Percentiles rank a stretch among this genome's conserved stretches.
Conservation (phyloP, 1,140 invertebrate species). For the Stenopsyche tienmushanensis region DNA sequence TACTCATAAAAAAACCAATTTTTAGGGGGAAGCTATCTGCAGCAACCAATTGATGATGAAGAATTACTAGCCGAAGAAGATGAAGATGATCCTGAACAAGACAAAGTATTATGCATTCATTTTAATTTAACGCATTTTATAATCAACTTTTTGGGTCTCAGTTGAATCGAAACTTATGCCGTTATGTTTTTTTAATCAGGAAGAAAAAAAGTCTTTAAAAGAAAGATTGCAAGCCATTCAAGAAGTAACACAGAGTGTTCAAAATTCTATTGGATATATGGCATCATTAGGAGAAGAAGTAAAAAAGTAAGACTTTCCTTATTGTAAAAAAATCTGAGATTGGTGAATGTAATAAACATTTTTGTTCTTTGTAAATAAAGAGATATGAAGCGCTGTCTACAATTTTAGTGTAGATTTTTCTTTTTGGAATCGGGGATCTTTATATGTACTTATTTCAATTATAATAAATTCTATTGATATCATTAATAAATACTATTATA, state of each 20-base stretch:
- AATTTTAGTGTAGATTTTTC: no score
- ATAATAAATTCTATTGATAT: no score
- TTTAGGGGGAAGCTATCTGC: conserved; percentile 51
- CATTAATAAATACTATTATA: no score
- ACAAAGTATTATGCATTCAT: conserved; percentile 60
- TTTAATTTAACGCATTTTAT: neutral
- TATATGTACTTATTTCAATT: no score
- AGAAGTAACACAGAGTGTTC: conserved; percentile 92
- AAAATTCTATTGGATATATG: conserved; percentile 90
- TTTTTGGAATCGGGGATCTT: no score
- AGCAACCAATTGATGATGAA: conserved; percentile 54
- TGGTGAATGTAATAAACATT: neutral
- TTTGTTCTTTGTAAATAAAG: neutral
- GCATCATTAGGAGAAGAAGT: conserved; percentile 89
- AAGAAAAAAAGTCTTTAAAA: conserved; percentile 94
- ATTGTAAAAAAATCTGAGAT: neutral
- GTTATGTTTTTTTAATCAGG: conserved; percentile 57
- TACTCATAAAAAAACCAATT: conserved; percentile 12
- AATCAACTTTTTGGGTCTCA: neutral
- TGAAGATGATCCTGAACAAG: conserved; percentile 71
- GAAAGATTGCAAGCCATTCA: conserved; percentile 92
- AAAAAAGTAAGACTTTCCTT: conserved; percentile 92
- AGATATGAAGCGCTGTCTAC: no score
- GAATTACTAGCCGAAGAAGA: conserved; percentile 71
- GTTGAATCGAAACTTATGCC: no score